phyloP scores from a whole-genome alignment of 1,140 invertebrate species.

The Fopius arisanus region DNA sequence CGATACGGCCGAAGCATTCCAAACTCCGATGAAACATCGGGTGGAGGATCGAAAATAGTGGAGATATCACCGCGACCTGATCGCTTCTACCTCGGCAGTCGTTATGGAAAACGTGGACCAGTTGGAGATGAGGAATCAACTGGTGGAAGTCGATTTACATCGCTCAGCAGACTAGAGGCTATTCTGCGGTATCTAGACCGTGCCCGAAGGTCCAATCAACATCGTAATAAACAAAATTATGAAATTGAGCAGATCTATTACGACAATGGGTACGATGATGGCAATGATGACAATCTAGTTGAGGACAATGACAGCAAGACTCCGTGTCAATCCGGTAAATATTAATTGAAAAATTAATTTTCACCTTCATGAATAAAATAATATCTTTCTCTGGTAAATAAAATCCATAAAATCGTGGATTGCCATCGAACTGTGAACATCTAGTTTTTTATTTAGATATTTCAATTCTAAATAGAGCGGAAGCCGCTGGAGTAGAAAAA shows the following conservation, averaged over 20 bases:
- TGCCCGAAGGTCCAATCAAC: not conserved
- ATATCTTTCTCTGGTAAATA: too few relatives aligned
- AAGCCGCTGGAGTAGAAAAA: not conserved
- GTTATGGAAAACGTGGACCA: slow-evolving; percentile 46
- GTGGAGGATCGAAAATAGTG: slow-evolving; percentile 22
- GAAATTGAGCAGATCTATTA: not conserved
- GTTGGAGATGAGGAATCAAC: not conserved
- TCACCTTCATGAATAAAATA: too few relatives aligned
- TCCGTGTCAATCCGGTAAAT: not conserved
- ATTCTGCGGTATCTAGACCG: slow-evolving; percentile 36
- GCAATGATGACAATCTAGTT: not conserved
- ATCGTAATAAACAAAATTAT: not conserved
- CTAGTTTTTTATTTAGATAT: not conserved
- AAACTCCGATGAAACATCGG: not conserved
- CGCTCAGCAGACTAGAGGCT: slow-evolving; percentile 23
- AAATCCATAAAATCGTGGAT: too few relatives aligned
- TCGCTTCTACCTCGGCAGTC: slow-evolving; percentile 43
- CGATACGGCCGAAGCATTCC: slow-evolving; percentile 37
- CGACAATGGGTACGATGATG: not conserved
- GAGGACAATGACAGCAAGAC: not conserved
- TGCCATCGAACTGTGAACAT: not conserved
- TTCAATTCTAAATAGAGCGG: not conserved
- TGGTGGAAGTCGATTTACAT: not conserved
- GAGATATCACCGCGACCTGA: slow-evolving; percentile 40
- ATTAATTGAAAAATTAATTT: not conserved